Conservation (phyloP, 2,113 vertebrate species). For the Saimiri boliviensis region DNA sequence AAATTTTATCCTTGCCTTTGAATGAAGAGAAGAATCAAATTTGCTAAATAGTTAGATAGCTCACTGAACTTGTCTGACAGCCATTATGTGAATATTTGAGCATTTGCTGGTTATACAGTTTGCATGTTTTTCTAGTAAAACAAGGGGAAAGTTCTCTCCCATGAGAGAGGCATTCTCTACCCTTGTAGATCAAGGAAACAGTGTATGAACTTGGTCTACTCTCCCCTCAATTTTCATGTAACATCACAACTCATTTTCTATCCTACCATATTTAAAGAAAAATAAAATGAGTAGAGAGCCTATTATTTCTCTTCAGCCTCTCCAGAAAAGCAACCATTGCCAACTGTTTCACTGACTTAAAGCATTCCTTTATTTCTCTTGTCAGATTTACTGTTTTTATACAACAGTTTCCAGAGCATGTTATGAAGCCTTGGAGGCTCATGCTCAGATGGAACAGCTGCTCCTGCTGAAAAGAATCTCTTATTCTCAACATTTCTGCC, state of each 20-base stretch:
- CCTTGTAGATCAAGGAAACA: neutral
- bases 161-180: neutral
- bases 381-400: slow-evolving; percentile 72
- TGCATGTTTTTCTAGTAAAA: neutral
- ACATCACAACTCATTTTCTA: neutral
- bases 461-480: slow-evolving; percentile 74
- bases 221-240: neutral
- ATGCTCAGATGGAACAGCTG: slow-evolving; percentile 69
- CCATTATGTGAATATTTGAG: neutral
- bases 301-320: neutral
- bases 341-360: slow-evolving; percentile 52
- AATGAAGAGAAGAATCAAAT: neutral
- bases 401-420: slow-evolving; percentile 67
- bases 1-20: neutral
- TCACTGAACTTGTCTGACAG: neutral
- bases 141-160: neutral
- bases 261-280: neutral
- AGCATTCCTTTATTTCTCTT: slow-evolving; percentile 67
- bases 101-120: neutral
- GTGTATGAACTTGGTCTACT: neutral
- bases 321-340: slow-evolving; percentile 69
- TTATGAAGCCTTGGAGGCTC: slow-evolving; percentile 74
- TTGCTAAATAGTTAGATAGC: neutral
- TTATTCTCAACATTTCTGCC: slow-evolving; percentile 72
- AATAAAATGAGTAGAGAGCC: neutral